Evolutionary conservation across 1,140 invertebrate species (phyloP), one percentile per base, ranked within the genome.

Genomic region (Drosophila tropicalis): DNA sequence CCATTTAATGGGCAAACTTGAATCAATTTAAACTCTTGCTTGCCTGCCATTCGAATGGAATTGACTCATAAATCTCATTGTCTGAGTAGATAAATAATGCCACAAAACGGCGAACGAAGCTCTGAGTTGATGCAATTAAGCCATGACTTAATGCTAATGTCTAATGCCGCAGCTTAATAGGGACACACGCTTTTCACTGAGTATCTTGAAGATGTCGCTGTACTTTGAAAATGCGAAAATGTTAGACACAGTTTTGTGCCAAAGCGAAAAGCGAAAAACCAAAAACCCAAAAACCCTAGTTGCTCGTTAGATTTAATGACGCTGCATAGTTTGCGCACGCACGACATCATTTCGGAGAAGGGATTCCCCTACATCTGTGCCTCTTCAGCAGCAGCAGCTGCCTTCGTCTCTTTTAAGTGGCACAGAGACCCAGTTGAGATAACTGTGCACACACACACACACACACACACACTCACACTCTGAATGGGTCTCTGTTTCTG

Each of bases 291-390:
- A 69, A 64, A 34, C 77, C 67, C 70, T 66, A 47, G 76, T 62
- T 65, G 73, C 79, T 87, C 83, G 83, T 87, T 87, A 87, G 83
- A 87, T 87, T 87, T 87, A 87, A 87, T 87, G 83, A 87, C 80
- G 81, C 70, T 78, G 83, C 83, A 87, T 87, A 87, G 83, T 87
- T 87, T 87, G 79, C 69, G 84, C 83, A 87, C 83, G 83, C 83
- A 87, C 83, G 83, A 89, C 83, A 87, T 87, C 83, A 87, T 87
- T 87, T 89, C 76, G 66, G 66, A 44, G 73, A 60, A 67, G 76
- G 47, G 25, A 47, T 34, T 55, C 34, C 41, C 25, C 10, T 51
- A 51, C 44, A 12, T 17, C 58, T 44, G 17, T 22, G 15, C 17
- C 55, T 13, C 19, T 1, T 7, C 17, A 6, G 17, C 54, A 9